Evolutionary conservation across 2,888 invertebrate species (phyloP), one percentile per base, ranked within the genome.

Genomic region (Sphaeridia pumilis): DNA sequence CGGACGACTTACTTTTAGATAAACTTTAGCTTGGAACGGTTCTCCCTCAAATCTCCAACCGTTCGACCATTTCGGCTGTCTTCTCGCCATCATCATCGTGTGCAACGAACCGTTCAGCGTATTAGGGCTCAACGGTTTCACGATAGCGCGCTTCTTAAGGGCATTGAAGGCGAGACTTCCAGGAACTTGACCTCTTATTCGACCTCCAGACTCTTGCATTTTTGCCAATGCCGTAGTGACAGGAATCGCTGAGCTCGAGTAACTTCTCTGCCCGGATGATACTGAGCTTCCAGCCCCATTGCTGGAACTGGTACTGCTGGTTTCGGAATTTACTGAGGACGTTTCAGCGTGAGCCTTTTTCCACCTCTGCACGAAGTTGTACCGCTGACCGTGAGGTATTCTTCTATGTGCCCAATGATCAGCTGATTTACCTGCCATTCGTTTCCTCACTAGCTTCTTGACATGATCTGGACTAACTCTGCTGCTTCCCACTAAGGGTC

Each of bases 11-110:
- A 92, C 92, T 74, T 86, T 87, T 67, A 89, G 76, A 74, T 84
- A 89, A 66, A 92, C 84, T 75, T 83, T 83, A 60, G 84, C 82
- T 67, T 87, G 78, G 69, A 81, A 85, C 28, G 84, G 76, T 62
- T 86, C 82, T 45, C 90, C 90, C 68, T 85, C 84, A 87, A 89
- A 92, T 59, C 78, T 79, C 92, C 92, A 92, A 26, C 90, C 90
- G 69, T 92, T 90, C 68, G 86, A 87, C 87, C 87, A 89, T 66
- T 78, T 79, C 35, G 82, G 82, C 36, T 59, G 57, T 53, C 56
- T 52, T 21, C 53, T 25, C n/a, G 38, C 38, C 27, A 58, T 26
- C 25, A 56, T 36, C 49, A 59, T 54, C 17, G 58, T 56, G 36
- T 47, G 55, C 27, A 64, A 36, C 1, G 60, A 58, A 10, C 61